Evolutionary conservation across 2,888 invertebrate species (phyloP), one percentile per base, ranked within the genome.

Genomic region (Sarcophaga caerulescens): DNA sequence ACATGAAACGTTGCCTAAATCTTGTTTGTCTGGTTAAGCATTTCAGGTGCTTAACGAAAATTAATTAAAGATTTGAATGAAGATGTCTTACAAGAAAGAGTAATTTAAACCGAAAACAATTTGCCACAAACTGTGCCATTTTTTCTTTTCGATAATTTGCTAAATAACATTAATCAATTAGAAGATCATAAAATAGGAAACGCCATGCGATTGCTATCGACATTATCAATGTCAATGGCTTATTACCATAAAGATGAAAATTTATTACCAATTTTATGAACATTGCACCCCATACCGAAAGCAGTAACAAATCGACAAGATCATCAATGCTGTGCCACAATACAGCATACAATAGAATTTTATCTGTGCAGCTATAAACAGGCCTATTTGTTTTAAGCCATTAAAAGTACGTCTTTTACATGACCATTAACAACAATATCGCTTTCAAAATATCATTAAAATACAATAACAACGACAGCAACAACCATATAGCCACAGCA

Each of bases 401-500:
- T 35, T 35, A 35, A 35, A 35, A 35, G 35, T 35, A 35, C 10
- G 35, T 35, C 3, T 3, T 74, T 75, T 57, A 47, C 79, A 76
- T 76, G 82, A 85, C 80, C 85, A 76, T 83, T 83, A 85, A 82
- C 77, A 76, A 57, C 71, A 79, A 78, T 35, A 69, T 81, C 59
- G 57, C 70, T 83, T 73, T 65, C 75, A 35, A 85, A 74, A 21
- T 81, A 81, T 70, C 74, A 78, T 81, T 78, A 74, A 84, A 81
- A 68, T 66, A 78, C 74, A 86, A 84, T 81, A 80, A 35, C 8
- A 35, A 52, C 12, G 17, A 17, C 47, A 14, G 3, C 47, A 47
- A 12, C 8, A n/a, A n/a, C n/a, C n/a, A n/a, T n/a, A n/a, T n/a
- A n/a, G n/a, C 3, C 3, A 47, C 10, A 10, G 14, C 47, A 47